Conservation (phyloP, 2,888 invertebrate species). For the Eupithecia exiguata region DNA sequence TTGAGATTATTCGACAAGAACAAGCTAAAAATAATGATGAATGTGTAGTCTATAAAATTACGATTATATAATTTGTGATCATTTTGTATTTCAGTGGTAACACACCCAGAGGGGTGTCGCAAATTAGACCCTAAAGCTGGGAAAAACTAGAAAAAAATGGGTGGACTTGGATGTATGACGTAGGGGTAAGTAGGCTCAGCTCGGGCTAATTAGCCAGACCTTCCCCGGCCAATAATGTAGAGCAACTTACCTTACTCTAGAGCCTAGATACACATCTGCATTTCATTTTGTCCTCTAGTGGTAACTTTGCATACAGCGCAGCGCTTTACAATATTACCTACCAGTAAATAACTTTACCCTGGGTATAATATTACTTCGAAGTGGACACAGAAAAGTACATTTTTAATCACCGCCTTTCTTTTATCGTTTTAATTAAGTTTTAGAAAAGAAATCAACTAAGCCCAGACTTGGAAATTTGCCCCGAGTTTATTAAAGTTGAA, state of each 20-base stretch:
- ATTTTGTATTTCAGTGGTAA: no score
- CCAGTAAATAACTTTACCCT: background rate
- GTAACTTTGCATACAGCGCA: background rate
- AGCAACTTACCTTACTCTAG: conserved; percentile 21
- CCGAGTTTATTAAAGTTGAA: conserved; percentile 10
- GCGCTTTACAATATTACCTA: background rate
- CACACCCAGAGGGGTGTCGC: conserved; percentile 56
- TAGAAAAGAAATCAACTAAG: conserved; percentile 21
- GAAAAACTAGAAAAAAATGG: conserved; percentile 43
- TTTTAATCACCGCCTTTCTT: conserved; percentile 18
- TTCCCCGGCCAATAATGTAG: conserved; percentile 24
- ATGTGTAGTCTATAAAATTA: conserved; percentile 43
- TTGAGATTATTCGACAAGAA: conserved; percentile 29
- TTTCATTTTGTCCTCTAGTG: background rate
- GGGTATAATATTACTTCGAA: conserved; percentile 7
- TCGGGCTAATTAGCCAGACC: conserved; percentile 30
- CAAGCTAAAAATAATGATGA: background rate
- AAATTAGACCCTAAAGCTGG: conserved; percentile 56
- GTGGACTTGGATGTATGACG: conserved; percentile 31
- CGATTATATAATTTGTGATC: conserved; percentile 54
- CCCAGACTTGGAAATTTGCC: conserved; percentile 10
- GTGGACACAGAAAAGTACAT: conserved; percentile 15
- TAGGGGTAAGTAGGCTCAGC: conserved; percentile 8
- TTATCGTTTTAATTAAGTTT: conserved; percentile 20
- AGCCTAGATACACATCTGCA: conserved; percentile 12